Conservation (phyloP, 2,113 vertebrate genomes). For the Picathartes gymnocephalus region DNA sequence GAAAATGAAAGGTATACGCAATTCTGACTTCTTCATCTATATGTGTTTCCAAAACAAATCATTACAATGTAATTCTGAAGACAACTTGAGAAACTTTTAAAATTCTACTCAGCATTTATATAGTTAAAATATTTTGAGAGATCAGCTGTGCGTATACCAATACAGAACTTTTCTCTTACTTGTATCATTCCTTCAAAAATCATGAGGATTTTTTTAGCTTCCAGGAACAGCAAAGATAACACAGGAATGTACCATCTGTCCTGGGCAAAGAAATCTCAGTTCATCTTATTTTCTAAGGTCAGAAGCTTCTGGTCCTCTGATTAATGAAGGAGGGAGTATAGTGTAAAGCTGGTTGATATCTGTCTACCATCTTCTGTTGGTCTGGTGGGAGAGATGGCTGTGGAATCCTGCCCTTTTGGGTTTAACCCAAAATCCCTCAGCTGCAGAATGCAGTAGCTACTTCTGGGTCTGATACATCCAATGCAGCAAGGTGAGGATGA, state of each 20-base stretch:
- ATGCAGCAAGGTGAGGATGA: not conserved
- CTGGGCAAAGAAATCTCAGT: not conserved
- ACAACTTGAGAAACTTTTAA: not conserved
- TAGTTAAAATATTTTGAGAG: not conserved
- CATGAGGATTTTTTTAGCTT: not conserved
- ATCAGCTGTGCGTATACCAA: not conserved
- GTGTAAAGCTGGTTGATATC: not conserved
- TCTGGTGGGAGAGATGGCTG: not conserved
- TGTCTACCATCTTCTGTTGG: not conserved
- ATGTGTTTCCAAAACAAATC: not conserved
- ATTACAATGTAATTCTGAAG: not conserved
- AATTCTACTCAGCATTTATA: not conserved
- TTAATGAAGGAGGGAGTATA: not conserved
- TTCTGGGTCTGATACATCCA: not conserved
- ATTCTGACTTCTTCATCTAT: not conserved
- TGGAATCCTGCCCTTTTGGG: not conserved
- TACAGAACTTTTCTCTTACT: not conserved
- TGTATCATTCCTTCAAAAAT: not conserved
- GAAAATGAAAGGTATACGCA: not conserved
- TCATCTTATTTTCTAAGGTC: not conserved
- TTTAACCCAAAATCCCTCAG: not conserved
- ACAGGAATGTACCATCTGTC: not conserved
- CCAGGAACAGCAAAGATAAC: not conserved
- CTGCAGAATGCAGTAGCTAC: not conserved
- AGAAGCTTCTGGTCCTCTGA: not conserved